Evolutionary conservation across 2,113 vertebrate species (phyloP), one percentile per base, ranked within the genome.

Genomic region (Plecturocebus donacophilus): DNA sequence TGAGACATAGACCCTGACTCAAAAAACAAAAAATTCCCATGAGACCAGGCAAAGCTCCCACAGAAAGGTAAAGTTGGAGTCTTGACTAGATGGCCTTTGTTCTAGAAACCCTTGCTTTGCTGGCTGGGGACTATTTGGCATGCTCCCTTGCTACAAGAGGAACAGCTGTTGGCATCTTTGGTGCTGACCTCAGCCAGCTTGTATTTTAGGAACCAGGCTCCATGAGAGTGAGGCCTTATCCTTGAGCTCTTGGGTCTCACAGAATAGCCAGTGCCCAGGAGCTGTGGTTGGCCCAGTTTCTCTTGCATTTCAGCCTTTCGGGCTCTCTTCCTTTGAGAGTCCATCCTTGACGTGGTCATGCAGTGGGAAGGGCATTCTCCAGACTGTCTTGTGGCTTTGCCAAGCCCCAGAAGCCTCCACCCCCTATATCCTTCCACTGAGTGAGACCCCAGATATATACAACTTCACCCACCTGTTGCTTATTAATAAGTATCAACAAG

Each of bases 171-270:
- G 75, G 77, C 45, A 12, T 87, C 90, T 90, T 76, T 35, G 76
- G 49, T 42, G 61, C 87, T 82, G 49, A 81, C 84, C 70, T 88
- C 84, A 64, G 81, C 90, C 86, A 61, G 87, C 64, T 52, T 96
- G 27, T 90, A 82, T 87, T 98, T 95, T 90, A 87, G 76, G 90
- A 97, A 79, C 81, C 27, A 0, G 23, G 45, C 27, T 32, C 75
- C 76, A 27, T 10, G 1, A 14, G 49, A 23, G 1, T 14, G 49
- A 23, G 54, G 8, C 68, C 84, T 88, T 35, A 68, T 40, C 58
- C 66, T 91, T 45, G 56, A 45, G 77, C 68, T 38, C 11, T n/a
- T 25, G 47, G 70, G 25, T 42, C 80, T 83, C 73, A 47, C n/a
- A 54, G 30, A 71, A 64, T 14, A 70, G 9, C 54, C 27, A 32